These are phyloP conservation scores for Dinocampus coccinellae DNA, from an alignment of 2,888 invertebrate genomes.

Conservation along the genomic window DNA sequence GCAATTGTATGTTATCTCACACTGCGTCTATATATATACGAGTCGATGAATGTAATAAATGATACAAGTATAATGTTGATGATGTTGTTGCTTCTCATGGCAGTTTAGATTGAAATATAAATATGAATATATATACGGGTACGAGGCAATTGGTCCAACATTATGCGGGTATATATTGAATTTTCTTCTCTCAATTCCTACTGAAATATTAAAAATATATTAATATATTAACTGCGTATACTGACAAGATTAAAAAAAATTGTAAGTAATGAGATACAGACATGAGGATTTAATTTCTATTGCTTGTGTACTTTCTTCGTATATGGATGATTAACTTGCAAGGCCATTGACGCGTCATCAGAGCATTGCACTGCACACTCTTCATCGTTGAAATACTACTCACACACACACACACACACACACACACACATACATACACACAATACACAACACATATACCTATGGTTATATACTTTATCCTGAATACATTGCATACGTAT, in stretches of 20 bases:
- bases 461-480: conserved; percentile 26
- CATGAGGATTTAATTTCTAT: background rate
- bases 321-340: conserved; percentile 36
- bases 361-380: conserved; percentile 49
- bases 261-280: background rate
- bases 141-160: background rate
- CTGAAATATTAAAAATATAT: too few species aligned
- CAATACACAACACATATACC: too few species aligned
- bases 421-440: too few species aligned
- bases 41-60: background rate
- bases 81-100: background rate
- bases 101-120: background rate
- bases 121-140: background rate
- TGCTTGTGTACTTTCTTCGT: background rate
- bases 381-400: conserved; percentile 46
- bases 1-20: conserved; percentile 8
- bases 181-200: background rate
- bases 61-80: background rate
- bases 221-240: too few species aligned
- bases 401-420: too few species aligned
- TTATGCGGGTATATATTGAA: background rate
- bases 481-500: conserved; percentile 14
- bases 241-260: too few species aligned
- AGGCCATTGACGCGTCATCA: conserved; percentile 53
- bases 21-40: background rate